phyloP scores from a whole-genome alignment of 2,113 vertebrate genomes.

The Lasiurus borealis region DNA sequence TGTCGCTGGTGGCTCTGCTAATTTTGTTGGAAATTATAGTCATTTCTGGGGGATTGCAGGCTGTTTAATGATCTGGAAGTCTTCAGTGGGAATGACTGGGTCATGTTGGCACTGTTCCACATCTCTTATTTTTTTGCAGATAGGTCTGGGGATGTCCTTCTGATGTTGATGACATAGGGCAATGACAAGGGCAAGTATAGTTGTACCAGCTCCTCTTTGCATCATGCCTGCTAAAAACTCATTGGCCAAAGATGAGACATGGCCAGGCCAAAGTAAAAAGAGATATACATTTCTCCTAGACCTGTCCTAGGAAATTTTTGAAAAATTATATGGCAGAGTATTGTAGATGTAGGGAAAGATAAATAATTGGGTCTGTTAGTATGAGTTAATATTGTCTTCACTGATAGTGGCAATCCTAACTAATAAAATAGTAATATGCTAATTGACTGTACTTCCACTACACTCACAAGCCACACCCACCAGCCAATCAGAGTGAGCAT shows the following conservation, averaged over 20 bases:
- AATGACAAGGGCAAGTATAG: not conserved
- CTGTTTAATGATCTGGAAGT: not conserved
- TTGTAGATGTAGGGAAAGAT: not conserved
- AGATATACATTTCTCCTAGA: not conserved
- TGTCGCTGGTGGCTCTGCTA: not conserved
- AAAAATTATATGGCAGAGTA: not conserved
- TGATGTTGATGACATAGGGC: not conserved
- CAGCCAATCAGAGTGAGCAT: too few species aligned
- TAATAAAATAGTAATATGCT: too few species aligned
- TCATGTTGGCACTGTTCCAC: not conserved
- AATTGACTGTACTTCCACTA: too few species aligned
- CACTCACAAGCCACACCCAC: too few species aligned
- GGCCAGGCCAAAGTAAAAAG: not conserved
- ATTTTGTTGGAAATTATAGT: not conserved
- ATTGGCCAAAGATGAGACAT: not conserved
- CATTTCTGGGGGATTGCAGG: not conserved
- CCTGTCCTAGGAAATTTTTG: not conserved
- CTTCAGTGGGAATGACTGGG: not conserved
- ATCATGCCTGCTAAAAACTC: not conserved
- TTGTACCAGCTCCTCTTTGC: not conserved
- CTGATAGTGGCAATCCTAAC: not conserved
- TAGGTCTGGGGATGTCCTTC: not conserved
- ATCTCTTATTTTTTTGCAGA: not conserved
- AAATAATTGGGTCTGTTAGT: not conserved
- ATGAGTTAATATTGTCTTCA: not conserved